These are phyloP conservation scores for Morbakka virulenta DNA, from an alignment of 30 jellyfish, hydroid and myxozoan genomes.

Conservation along the genomic window DNA sequence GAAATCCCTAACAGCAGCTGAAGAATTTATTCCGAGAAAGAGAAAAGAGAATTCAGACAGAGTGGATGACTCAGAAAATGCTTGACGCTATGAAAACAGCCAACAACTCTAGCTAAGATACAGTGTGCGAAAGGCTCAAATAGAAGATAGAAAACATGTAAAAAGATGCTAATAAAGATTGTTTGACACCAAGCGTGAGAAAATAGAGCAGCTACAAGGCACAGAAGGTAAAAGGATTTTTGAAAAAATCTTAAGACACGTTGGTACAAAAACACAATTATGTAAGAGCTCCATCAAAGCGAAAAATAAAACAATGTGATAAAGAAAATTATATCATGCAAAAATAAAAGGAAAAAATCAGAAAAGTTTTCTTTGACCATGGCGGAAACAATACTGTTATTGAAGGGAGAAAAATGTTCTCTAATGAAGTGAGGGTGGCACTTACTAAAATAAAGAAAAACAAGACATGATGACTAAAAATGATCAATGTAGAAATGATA, in stretches of 20 bases:
- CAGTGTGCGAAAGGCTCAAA: no score
- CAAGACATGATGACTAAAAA: constrained; percentile 1
- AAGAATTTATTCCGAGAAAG: no score
- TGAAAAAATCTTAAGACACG: no score
- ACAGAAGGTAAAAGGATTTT: no score
- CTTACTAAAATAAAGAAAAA: no score
- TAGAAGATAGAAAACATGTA: no score
- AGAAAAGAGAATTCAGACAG: no score
- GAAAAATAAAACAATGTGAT: neutral
- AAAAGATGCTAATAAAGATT: no score
- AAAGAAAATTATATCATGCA: neutral
- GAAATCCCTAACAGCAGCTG: no score
- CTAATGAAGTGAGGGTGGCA: neutral
- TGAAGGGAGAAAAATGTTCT: neutral
- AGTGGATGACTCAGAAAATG: constrained; percentile 27
- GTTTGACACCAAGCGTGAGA: no score
- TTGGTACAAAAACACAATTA: no score
- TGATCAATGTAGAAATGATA: neutral
- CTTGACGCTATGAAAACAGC: constrained; percentile 9
- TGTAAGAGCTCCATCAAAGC: neutral
- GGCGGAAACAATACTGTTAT: neutral
- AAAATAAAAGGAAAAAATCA: neutral
- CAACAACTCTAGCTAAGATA: neutral
- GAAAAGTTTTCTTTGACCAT: neutral
- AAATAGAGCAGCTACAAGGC: no score